Percentiles rank a stretch among this genome's conserved stretches.
These are phyloP conservation scores for Aleadryas rufinucha DNA, from an alignment of 2,113 vertebrate genomes.

Conservation along the genomic window DNA sequence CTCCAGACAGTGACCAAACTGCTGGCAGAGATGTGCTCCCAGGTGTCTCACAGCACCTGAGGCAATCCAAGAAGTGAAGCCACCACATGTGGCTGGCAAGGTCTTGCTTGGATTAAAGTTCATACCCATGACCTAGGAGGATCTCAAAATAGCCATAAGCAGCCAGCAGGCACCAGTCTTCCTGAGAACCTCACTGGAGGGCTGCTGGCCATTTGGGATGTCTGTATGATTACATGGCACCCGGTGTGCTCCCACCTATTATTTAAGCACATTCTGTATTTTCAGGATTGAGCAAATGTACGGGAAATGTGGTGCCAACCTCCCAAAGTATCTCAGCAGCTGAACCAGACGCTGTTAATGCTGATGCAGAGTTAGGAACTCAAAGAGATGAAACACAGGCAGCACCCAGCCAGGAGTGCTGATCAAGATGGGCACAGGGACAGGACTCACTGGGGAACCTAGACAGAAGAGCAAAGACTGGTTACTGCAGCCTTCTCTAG, in stretches of 20 bases:
- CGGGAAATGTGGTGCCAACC: not conserved
- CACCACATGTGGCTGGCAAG: not conserved
- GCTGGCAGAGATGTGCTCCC: not conserved
- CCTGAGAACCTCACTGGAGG: not conserved
- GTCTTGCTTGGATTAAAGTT: not conserved
- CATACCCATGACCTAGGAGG: not conserved
- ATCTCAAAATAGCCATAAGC: not conserved
- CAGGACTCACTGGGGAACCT: not conserved
- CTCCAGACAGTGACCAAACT: not conserved
- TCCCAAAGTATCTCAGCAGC: not conserved
- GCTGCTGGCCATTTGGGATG: not conserved
- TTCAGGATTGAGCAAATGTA: not conserved
- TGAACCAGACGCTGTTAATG: not conserved
- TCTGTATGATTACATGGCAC: not conserved
- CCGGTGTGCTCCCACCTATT: not conserved
- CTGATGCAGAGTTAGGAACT: not conserved
- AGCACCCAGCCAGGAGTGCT: not conserved
- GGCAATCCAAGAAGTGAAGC: not conserved
- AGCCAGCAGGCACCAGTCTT: not conserved
- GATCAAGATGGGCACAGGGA: slow-evolving; percentile 26
- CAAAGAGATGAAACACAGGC: not conserved
- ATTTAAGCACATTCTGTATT: not conserved
- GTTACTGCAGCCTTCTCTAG: not conserved
- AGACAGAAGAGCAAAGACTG: not conserved
- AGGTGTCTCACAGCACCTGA: not conserved